Conservation (phyloP, 2,113 vertebrate species). For the Sitta europaea region DNA sequence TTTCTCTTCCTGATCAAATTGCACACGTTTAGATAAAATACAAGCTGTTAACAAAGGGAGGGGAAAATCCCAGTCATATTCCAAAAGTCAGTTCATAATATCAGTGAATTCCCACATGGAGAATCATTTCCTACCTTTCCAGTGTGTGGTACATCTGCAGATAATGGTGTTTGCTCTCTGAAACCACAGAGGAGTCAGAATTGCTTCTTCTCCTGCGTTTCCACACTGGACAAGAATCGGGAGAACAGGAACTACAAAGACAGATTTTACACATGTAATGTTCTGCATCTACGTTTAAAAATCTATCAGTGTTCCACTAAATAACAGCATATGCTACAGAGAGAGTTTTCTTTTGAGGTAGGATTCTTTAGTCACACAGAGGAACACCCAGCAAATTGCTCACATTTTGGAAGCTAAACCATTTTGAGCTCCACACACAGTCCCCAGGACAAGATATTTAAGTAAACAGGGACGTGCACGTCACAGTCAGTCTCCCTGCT, state of each 20-base stretch:
- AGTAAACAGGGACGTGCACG: not conserved
- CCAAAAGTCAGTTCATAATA: not conserved
- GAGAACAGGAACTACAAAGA: slow-evolving; percentile 27
- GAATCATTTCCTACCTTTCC: slow-evolving; percentile 19
- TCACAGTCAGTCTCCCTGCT: not conserved
- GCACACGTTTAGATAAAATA: not conserved
- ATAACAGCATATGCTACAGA: not conserved
- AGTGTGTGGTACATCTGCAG: not conserved
- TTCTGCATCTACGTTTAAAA: not conserved
- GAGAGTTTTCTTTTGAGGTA: not conserved
- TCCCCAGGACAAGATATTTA: not conserved
- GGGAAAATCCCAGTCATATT: not conserved
- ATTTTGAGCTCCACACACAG: not conserved
- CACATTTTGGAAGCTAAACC: not conserved
- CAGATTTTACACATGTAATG: not conserved
- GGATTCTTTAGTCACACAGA: not conserved
- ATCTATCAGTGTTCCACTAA: not conserved
- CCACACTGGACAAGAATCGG: slow-evolving; percentile 35
- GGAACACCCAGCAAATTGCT: not conserved
- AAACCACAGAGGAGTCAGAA: not conserved
- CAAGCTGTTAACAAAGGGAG: not conserved
- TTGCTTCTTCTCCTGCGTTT: slow-evolving; percentile 50
- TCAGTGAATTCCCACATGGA: not conserved
- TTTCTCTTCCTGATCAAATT: not conserved
- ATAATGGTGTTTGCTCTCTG: not conserved